Percentiles rank a stretch among this genome's conserved stretches.
phyloP scores from a whole-genome alignment of 2,888 invertebrate species.

The Tineola bisselliella region DNA sequence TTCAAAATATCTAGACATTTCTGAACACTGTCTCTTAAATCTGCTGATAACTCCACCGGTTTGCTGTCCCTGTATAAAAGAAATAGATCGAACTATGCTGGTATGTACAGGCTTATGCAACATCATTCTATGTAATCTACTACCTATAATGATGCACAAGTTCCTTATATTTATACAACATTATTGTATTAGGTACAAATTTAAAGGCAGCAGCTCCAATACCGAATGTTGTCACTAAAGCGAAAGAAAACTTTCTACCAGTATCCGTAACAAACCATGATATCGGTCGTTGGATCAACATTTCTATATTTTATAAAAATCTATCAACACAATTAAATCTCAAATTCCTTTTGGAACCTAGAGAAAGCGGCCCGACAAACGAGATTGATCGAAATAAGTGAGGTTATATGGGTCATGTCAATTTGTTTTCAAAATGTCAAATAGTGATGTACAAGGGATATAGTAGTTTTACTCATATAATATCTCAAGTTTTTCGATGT shows the following conservation, averaged over 20 bases:
- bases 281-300: constrained; percentile 18
- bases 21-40: constrained; percentile 58
- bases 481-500: too few species aligned
- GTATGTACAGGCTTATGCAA: too few species aligned
- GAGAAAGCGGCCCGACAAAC: too few species aligned
- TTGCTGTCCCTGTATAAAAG: constrained; percentile 72
- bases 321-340: too few species aligned
- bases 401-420: too few species aligned
- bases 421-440: too few species aligned
- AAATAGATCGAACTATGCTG: too few species aligned
- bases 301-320: not conserved
- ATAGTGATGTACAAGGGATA: too few species aligned
- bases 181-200: constrained; percentile 70
- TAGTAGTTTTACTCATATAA: too few species aligned
- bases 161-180: constrained; percentile 69
- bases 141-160: constrained; percentile 74
- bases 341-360: too few species aligned
- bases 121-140: not conserved
- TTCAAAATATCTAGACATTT: constrained; percentile 70
- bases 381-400: too few species aligned
- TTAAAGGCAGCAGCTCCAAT: constrained; percentile 60
- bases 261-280: constrained; percentile 65
- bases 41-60: constrained; percentile 61
- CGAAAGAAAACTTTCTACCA: constrained; percentile 64
- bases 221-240: constrained; percentile 47